phyloP scores from a whole-genome alignment of 2,888 invertebrate species.

The Mythimna ferrago region DNA sequence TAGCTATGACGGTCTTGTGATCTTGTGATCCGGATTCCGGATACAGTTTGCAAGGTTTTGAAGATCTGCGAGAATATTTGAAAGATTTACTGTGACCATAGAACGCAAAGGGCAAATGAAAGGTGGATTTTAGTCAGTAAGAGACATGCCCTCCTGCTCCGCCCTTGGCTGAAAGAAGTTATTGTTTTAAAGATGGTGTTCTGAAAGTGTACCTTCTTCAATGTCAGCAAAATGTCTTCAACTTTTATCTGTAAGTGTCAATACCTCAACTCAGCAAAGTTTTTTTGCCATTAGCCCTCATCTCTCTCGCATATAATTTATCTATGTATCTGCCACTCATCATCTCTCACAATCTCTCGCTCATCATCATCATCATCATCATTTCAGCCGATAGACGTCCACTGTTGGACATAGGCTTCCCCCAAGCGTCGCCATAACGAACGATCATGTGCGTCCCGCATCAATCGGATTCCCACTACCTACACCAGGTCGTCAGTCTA shows the following conservation, averaged over 20 bases:
- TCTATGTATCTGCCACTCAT: neutral
- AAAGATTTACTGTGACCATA: too few species aligned
- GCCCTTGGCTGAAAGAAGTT: too few species aligned
- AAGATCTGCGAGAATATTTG: neutral
- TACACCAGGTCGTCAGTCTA: too few species aligned
- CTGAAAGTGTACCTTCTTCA: neutral
- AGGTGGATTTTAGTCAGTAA: too few species aligned
- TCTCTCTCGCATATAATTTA: neutral
- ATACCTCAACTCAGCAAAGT: neutral
- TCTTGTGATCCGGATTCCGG: constrained; percentile 11
- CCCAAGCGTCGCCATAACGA: too few species aligned
- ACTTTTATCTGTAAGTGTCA: neutral
- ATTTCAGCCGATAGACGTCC: too few species aligned
- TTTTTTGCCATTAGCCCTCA: neutral
- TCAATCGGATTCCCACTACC: too few species aligned
- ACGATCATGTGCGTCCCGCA: too few species aligned
- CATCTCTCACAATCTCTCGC: neutral
- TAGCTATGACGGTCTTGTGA: constrained; percentile 19
- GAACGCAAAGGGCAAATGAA: neutral
- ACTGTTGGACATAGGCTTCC: too few species aligned
- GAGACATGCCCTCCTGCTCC: too few species aligned
- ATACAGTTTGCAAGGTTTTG: constrained; percentile 6
- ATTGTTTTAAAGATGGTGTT: neutral
- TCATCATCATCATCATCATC: too few species aligned
- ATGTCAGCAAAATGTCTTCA: neutral